Percentiles rank a stretch among this genome's conserved stretches.
Conservation (phyloP, 1,140 invertebrate genomes). For the Mya arenaria region DNA sequence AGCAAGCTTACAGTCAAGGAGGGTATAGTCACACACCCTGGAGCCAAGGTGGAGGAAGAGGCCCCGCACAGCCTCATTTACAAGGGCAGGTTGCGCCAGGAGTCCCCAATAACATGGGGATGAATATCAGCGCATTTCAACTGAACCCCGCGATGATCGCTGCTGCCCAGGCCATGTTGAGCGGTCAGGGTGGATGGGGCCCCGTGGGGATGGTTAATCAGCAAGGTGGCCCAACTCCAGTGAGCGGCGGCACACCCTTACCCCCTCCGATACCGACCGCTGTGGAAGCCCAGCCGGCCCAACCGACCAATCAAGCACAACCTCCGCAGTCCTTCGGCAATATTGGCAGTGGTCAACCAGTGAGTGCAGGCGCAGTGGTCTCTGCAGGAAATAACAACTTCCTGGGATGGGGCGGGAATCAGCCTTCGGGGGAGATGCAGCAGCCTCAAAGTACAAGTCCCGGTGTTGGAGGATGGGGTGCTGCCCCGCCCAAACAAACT, state of each 20-base stretch:
- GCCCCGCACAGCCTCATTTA: slow-evolving; percentile 62
- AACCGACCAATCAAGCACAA: slow-evolving; percentile 43
- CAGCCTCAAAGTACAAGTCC: slow-evolving; percentile 64
- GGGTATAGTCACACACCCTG: slow-evolving; percentile 62
- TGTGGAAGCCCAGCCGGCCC: slow-evolving; percentile 51
- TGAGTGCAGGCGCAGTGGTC: slow-evolving; percentile 49
- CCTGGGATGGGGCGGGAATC: slow-evolving; percentile 66
- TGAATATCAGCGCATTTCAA: slow-evolving; percentile 69
- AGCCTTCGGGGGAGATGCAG: slow-evolving; percentile 56
- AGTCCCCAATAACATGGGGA: slow-evolving; percentile 67
- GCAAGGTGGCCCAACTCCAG: slow-evolving; percentile 60
- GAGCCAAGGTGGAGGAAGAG: slow-evolving; percentile 63
- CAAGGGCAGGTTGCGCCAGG: slow-evolving; percentile 63
- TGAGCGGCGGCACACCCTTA: slow-evolving; percentile 61
- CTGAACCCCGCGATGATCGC: slow-evolving; percentile 77
- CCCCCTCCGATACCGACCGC: slow-evolving; percentile 52
- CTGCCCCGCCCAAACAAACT: slow-evolving; percentile 60
- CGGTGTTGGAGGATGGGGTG: slow-evolving; percentile 68
- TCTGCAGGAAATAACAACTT: slow-evolving; percentile 65
- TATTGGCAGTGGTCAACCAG: slow-evolving; percentile 61
- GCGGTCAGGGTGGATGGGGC: slow-evolving; percentile 73
- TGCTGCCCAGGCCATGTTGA: slow-evolving; percentile 76
- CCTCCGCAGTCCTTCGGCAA: slow-evolving; percentile 67
- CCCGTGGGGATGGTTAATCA: slow-evolving; percentile 67
- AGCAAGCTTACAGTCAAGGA: slow-evolving; percentile 53